Conservation (phyloP, 2,113 vertebrate genomes). For the Saguinus midas region DNA sequence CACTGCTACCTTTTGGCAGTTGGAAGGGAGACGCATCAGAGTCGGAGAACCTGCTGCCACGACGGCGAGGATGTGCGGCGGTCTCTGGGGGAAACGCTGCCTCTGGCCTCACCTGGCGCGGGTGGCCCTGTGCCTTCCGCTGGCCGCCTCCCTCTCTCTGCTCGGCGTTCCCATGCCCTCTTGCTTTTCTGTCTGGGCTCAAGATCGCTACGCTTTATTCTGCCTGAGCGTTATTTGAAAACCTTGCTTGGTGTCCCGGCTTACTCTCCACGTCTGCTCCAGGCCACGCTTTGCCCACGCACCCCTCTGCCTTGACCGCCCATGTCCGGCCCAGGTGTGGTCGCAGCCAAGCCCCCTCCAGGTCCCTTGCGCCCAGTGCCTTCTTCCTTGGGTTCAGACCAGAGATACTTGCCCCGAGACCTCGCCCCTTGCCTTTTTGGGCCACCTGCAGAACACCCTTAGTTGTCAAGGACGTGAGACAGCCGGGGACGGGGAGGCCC, state of each 20-base stretch:
- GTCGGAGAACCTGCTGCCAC: not conserved
- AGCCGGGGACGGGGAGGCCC: not conserved
- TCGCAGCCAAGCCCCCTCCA: not conserved
- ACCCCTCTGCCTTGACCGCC: not conserved
- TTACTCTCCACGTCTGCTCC: not conserved
- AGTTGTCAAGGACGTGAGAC: not conserved
- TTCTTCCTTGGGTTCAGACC: not conserved
- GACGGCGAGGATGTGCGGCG: not conserved
- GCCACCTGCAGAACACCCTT: not conserved
- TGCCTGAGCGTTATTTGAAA: not conserved
- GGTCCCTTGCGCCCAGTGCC: not conserved
- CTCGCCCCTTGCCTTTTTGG: not conserved
- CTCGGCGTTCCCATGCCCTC: not conserved
- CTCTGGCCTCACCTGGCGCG: not conserved
- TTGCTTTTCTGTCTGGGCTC: not conserved
- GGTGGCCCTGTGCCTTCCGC: not conserved
- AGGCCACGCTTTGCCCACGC: not conserved
- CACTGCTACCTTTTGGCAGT: conserved; percentile 51
- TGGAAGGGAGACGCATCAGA: not conserved
- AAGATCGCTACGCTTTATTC: not conserved
- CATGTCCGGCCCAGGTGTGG: not conserved
- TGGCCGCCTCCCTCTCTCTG: not conserved
- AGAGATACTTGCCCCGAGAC: not conserved
- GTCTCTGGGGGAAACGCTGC: not conserved
- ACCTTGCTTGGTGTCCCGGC: not conserved